A percentile compares a stretch with the other conserved stretches of the same genome.
phyloP scores from a whole-genome alignment of 1,140 invertebrate genomes.

The Seison nebaliae region DNA sequence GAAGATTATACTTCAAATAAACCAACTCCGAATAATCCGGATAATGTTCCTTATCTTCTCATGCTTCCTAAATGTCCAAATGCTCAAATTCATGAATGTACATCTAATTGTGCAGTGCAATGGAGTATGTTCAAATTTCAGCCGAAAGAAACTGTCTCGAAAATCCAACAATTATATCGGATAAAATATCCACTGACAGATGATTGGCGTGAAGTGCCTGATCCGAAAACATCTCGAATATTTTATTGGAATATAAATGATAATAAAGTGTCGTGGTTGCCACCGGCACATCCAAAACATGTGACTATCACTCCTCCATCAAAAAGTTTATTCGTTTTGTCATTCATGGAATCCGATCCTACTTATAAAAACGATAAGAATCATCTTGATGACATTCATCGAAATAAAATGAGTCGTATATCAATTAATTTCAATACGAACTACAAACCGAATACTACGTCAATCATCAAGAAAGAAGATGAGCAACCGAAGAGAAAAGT shows the following conservation, averaged over 20 bases:
- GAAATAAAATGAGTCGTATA: not conserved
- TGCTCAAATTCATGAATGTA: no score
- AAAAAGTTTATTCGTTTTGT: no score
- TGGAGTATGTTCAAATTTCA: no score
- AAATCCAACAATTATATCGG: no score
- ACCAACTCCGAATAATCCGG: no score
- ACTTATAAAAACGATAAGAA: constrained; percentile 43
- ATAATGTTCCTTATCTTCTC: no score
- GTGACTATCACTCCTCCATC: no score
- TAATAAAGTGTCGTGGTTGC: constrained; percentile 72
- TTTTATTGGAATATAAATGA: constrained; percentile 79
- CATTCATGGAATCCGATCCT: constrained; percentile 47
- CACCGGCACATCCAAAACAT: constrained; percentile 54
- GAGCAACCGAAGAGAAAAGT: not conserved
- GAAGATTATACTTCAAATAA: no score
- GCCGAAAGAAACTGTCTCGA: no score
- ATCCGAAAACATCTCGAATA: constrained; percentile 48
- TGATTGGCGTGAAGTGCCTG: constrained; percentile 72
- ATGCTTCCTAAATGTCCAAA: no score
- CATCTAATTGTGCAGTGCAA: no score
- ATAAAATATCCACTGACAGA: constrained; percentile 64
- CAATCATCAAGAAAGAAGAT: not conserved
- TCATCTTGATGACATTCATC: not conserved
- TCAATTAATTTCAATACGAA: not conserved
- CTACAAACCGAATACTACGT: not conserved